phyloP scores from a whole-genome alignment of 2,113 vertebrate species.

The Ceratotherium simum region DNA sequence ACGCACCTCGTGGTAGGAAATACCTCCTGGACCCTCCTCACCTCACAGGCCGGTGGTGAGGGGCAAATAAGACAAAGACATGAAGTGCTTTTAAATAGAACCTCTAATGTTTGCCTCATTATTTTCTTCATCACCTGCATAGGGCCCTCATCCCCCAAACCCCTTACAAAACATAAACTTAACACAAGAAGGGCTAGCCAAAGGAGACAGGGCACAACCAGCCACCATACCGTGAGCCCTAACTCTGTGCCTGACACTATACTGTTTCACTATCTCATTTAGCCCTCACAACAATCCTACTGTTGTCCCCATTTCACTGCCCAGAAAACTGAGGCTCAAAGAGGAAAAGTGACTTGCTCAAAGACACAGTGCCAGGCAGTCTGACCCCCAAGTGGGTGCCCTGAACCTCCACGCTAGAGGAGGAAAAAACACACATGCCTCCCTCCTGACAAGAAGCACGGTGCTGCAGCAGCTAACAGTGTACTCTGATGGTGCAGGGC shows the following conservation, averaged over 20 bases:
- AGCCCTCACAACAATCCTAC: not conserved
- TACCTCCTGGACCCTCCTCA: not conserved
- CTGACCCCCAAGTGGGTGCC: not conserved
- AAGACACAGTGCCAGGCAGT: not conserved
- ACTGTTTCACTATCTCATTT: not conserved
- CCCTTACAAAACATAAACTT: not conserved
- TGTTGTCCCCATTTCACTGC: not conserved
- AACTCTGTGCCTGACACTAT: not conserved
- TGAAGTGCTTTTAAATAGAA: not conserved
- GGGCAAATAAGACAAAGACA: not conserved
- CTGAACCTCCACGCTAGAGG: not conserved
- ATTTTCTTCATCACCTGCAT: not conserved
- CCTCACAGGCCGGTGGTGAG: not conserved
- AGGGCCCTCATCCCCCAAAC: not conserved
- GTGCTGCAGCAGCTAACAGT: not conserved
- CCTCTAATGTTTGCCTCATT: not conserved
- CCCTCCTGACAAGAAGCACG: not conserved
- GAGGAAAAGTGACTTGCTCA: not conserved
- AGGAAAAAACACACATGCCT: not conserved
- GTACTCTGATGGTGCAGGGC: not conserved
- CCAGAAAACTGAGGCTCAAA: slow-evolving; percentile 31
- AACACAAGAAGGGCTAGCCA: not conserved
- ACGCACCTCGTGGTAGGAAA: not conserved
- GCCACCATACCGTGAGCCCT: too few species aligned
- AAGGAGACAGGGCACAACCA: not conserved